Percentiles rank a stretch among this genome's conserved stretches.
Evolutionary conservation across 2,888 invertebrate genomes (phyloP).

Genomic region (Drosophila meridionalis): DNA sequence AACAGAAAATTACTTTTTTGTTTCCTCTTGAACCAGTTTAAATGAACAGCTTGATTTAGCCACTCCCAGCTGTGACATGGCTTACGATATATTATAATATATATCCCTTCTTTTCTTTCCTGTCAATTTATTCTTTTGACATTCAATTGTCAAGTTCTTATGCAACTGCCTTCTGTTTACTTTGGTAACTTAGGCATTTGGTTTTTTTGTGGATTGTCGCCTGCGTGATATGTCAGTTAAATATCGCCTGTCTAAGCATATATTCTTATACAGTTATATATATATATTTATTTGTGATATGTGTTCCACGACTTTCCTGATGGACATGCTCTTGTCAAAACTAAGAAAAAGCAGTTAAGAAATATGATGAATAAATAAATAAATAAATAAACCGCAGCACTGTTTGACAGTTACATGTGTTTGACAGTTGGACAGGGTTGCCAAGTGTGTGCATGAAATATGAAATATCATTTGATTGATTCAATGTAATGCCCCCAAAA

Average conservation of each 20-base stretch:
- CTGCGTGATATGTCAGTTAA: slow-evolving; percentile 66
- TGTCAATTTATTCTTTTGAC: slow-evolving; percentile 34
- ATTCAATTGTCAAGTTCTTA: slow-evolving; percentile 50
- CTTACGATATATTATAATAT: slow-evolving; percentile 2
- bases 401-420: slow-evolving; percentile 68
- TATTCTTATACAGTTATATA: neutral
- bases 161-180: slow-evolving; percentile 8
- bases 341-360: slow-evolving; percentile 60
- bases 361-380: slow-evolving; percentile 69
- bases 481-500: slow-evolving; percentile 14
- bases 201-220: slow-evolving; percentile 16
- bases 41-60: neutral
- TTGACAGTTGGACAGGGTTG: slow-evolving; percentile 69
- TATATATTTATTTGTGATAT: neutral
- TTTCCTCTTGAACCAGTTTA: neutral
- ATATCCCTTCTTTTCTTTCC: neutral
- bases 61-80: neutral
- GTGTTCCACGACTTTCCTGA: slow-evolving; percentile 44
- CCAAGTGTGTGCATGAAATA: slow-evolving; percentile 33
- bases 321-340: slow-evolving; percentile 60
- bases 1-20: neutral
- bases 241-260: slow-evolving; percentile 26
- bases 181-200: slow-evolving; percentile 16
- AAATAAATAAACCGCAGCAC: slow-evolving; percentile 32
- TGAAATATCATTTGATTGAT: slow-evolving; percentile 52